phyloP scores from a whole-genome alignment of 1,140 invertebrate genomes.

The Sitobion miscanthi region DNA sequence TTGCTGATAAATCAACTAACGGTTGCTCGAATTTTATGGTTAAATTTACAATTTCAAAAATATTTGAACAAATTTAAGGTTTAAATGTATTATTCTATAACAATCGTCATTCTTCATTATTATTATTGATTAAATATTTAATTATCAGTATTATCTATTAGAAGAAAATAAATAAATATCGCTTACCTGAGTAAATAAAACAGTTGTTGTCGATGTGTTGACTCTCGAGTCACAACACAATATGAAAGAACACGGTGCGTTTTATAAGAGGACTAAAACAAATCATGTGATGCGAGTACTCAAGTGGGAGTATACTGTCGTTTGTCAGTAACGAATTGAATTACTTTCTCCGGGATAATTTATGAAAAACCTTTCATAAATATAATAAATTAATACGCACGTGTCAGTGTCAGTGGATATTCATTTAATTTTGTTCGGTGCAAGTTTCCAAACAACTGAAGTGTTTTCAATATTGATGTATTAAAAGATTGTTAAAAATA shows the following conservation, averaged over 20 bases:
- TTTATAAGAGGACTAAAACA: constrained; percentile 28
- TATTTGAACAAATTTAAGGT: background rate
- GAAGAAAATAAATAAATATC: background rate
- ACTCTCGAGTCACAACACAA: background rate
- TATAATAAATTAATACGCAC: constrained; percentile 20
- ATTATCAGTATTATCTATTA: background rate
- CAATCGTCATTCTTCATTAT: background rate
- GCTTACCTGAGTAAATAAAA: constrained; percentile 22
- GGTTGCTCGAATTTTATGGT: no score
- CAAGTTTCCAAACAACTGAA: constrained; percentile 1
- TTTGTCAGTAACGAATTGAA: background rate
- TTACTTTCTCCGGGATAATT: constrained; percentile 45
- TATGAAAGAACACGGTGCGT: background rate
- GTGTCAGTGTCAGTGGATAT: background rate
- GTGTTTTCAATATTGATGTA: background rate
- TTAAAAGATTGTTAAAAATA: background rate
- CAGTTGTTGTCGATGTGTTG: background rate
- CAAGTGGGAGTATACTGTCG: background rate
- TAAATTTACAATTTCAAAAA: background rate
- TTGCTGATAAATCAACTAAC: background rate
- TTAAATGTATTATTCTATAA: background rate
- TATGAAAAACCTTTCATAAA: constrained; percentile 41
- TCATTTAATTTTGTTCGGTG: background rate
- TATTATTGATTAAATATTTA: background rate
- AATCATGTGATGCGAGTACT: background rate